A percentile compares a stretch with the other conserved stretches of the same genome.
Conservation (phyloP, 2,113 vertebrate genomes). For the Phocoena sinus region DNA sequence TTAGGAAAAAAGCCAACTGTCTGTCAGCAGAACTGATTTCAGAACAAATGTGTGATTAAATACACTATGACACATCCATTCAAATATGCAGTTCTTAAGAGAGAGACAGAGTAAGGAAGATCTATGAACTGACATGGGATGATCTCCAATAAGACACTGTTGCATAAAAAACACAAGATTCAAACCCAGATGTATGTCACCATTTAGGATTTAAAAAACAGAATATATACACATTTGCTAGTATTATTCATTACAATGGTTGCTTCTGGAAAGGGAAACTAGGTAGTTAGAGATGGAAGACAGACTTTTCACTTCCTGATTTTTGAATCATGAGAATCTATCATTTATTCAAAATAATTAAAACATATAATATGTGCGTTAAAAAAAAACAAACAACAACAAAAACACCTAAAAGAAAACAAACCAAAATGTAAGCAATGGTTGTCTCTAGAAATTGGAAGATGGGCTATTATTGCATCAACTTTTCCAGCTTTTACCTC, state of each 20-base stretch:
- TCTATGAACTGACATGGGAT: neutral
- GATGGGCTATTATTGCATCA: neutral
- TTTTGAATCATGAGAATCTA: neutral
- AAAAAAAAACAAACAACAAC: neutral
- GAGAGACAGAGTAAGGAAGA: neutral
- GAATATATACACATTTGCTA: neutral
- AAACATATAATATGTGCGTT: neutral
- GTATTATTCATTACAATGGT: neutral
- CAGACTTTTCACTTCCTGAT: neutral
- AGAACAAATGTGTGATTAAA: neutral
- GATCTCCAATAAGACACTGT: neutral
- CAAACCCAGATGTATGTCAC: neutral
- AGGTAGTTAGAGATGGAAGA: neutral
- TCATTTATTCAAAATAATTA: neutral
- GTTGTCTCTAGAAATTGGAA: neutral
- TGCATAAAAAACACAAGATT: neutral
- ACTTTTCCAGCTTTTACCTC: neutral
- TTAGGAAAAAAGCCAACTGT: neutral
- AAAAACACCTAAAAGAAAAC: neutral
- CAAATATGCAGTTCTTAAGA: constrained; percentile 14
- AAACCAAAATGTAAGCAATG: neutral
- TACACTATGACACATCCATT: neutral
- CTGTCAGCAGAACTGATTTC: neutral
- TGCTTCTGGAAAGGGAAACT: neutral
- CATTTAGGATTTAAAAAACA: neutral